Evolutionary conservation across 2,888 invertebrate species (phyloP), one percentile per base, ranked within the genome.

Genomic region (Gastrophysa polygoni): DNA sequence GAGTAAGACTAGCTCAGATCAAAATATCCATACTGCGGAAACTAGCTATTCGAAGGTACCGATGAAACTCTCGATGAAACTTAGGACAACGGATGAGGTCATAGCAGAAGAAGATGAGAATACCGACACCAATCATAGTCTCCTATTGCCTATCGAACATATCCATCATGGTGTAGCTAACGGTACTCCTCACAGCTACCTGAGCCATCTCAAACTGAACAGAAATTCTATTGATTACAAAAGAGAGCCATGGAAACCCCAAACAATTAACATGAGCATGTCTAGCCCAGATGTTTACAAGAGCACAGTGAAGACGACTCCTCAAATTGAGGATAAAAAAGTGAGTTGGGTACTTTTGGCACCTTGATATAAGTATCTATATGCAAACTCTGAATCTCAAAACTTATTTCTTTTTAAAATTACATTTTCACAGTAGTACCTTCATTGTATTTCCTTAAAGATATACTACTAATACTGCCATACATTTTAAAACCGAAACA

Each of bases 211-310:
- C 57, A 85, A 87, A 70, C 85, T 90, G 75, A 91, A 91, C 70
- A 85, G 92, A 68, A 91, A 91, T 75, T 92, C 92, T 0, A 89
- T 94, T 63, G 91, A 92, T 79, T 92, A 93, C 78, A 88, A 93
- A 47, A 92, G 92, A 44, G 93, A 93, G 2, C 89, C 93, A 84
- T 81, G 95, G 58, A 93, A 91, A 77, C 89, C 92, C 56, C 89
- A 90, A 73, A 88, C 91, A 67, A 93, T 93, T 79, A 86, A 90
- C 55, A 80, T 94, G 63, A 86, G 91, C 64, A 93, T 95, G 1
- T 93, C 92, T 2, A 95, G 95, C 44, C 96, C 96, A 0, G 91
- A 96, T 81, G 92, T 96, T 72, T 93, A 89, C 75, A 87, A 91
- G 71, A 93, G 92, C 77, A 93, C 93, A 14, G 92, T 93, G 90